Percentiles rank a stretch among this genome's conserved stretches.
These are phyloP conservation scores for Apamea anceps DNA, from an alignment of 2,888 invertebrate genomes.

Conservation along the genomic window DNA sequence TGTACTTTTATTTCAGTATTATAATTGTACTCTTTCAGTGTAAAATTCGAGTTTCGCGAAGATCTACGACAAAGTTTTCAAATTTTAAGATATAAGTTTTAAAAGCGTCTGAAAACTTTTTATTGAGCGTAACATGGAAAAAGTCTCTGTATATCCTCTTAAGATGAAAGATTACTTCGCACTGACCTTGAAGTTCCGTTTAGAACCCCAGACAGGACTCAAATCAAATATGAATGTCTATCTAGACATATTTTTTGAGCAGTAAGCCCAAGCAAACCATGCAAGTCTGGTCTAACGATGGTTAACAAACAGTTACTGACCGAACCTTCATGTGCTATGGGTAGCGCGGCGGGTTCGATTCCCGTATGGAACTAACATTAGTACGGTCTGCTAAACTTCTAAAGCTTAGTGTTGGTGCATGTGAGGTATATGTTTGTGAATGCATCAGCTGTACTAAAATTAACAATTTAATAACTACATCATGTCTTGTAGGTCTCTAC, in stretches of 20 bases:
- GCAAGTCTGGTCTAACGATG: no score
- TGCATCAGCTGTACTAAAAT: background rate
- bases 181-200: constrained; percentile 1
- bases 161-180: background rate
- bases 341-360: background rate
- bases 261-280: background rate
- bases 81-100: background rate
- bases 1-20: background rate
- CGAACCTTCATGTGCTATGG: background rate
- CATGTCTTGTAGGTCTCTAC: background rate
- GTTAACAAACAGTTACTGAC: background rate
- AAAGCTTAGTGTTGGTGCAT: background rate
- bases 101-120: constrained; percentile 24
- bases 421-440: background rate
- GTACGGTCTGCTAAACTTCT: background rate
- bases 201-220: background rate
- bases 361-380: background rate
- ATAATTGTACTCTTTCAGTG: background rate
- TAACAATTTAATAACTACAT: background rate
- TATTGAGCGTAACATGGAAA: background rate
- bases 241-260: background rate
- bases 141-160: background rate
- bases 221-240: background rate
- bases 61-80: background rate
- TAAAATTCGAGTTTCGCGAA: background rate